phyloP scores from a whole-genome alignment of 2,113 vertebrate genomes.

The Podarcis cretensis region DNA sequence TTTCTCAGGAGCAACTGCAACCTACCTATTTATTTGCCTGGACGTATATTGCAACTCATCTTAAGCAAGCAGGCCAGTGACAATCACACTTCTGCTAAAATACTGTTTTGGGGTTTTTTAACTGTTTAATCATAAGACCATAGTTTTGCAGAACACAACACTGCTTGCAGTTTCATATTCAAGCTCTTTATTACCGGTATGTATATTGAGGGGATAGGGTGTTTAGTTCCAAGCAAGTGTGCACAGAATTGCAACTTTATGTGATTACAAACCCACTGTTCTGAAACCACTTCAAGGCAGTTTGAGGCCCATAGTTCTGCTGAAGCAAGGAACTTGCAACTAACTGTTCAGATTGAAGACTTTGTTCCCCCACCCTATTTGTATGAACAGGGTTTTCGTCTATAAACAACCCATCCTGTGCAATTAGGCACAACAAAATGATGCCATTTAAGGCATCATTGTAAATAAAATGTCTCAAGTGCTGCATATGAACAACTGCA shows the following conservation, averaged over 20 bases:
- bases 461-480: neutral
- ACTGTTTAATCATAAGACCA: neutral
- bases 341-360: neutral
- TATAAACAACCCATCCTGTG: neutral
- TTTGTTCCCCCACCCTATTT: neutral
- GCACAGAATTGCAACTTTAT: neutral
- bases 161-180: neutral
- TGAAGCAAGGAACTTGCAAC: constrained; percentile 33
- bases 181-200: neutral
- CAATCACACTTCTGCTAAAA: neutral
- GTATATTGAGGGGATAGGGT: neutral
- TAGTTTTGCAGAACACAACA: neutral
- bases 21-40: neutral
- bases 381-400: neutral
- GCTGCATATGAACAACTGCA: neutral
- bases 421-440: neutral
- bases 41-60: neutral
- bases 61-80: neutral
- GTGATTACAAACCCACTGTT: neutral
- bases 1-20: too few species aligned
- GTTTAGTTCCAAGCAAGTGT: neutral
- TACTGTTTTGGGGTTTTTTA: neutral
- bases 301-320: neutral
- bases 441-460: neutral
- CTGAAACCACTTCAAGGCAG: neutral